Conservation (phyloP, 2,797 vertebrate species). For the Cyprinella venusta region DNA sequence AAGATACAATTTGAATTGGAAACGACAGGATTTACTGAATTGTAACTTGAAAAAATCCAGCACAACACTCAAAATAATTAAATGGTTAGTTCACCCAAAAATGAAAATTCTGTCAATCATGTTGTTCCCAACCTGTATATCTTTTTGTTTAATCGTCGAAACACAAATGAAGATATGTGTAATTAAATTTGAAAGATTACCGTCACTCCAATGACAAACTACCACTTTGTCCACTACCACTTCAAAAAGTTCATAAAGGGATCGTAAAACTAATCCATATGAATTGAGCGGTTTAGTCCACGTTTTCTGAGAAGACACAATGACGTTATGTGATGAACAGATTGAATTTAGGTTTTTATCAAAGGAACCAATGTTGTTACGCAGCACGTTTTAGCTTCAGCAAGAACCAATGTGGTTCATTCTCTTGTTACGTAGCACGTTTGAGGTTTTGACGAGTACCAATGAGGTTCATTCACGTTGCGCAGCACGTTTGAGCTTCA, state of each 20-base stretch:
- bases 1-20: background rate
- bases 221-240: background rate
- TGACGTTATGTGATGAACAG: no score
- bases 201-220: background rate
- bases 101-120: background rate
- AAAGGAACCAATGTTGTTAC: no score
- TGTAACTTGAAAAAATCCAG: background rate
- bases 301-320: no score
- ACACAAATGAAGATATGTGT: background rate
- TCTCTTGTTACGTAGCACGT: no score
- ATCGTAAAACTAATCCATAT: background rate
- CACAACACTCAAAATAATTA: no score
- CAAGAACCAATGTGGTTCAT: no score
- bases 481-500: no score
- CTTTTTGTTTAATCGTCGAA: background rate
- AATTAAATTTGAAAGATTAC: background rate
- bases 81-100: background rate
- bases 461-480: no score
- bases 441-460: no score
- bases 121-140: background rate
- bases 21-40: slow-evolving; percentile 7
- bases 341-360: no score
- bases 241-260: background rate
- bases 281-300: background rate
- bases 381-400: no score